Base-by-base conservation (phyloP, 2,113 vertebrate genomes). In the Colaptes auratus region DNA sequence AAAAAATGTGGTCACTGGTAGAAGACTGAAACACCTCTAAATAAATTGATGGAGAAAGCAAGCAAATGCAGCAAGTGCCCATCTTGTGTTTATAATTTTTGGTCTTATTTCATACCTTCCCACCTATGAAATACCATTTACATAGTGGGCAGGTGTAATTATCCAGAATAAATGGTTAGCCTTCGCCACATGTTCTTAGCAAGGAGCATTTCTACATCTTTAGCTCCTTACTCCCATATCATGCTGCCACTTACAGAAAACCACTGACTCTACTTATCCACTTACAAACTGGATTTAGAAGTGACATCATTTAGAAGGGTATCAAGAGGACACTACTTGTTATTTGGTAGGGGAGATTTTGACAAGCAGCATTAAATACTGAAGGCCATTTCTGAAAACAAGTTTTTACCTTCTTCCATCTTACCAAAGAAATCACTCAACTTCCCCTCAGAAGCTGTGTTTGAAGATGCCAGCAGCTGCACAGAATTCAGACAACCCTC, bases 401-500 rank as follows among this genome's bases (percentile, higher is more conserved):
- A n/a, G 17, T 28, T 74, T 90, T 59, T 60, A 80, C 59, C 60
- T 75, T 74, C n/a, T 65, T 91, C 52, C 20, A 15, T 35, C 63
- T 44, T 31, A 55, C 12, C 44, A 79, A 66, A 60, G 5, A 48
- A 58, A 55, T 66, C 35, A 55, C 12, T 15, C 33, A 71, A 67
- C 24, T 80, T 6, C 12, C 15, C 10, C 81, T 90, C 93, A 76
- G 56, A 46, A 60, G 3, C 23, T 71, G n/a, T 76, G 28, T 83
- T 77, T 74, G 85, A 93, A 94, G 59, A 90, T 31, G 39, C 7
- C 18, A 92, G 55, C 7, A 78, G 70, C 64, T 67, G 58, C 63
- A 65, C 64, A 70, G 64, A 92, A 95, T 93, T 67, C 72, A 78
- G 86, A 93, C 33, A 75, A 82, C 48, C 25, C 25, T 73, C 53